phyloP scores from a whole-genome alignment of 2,113 vertebrate species.

The Channa maculata region DNA sequence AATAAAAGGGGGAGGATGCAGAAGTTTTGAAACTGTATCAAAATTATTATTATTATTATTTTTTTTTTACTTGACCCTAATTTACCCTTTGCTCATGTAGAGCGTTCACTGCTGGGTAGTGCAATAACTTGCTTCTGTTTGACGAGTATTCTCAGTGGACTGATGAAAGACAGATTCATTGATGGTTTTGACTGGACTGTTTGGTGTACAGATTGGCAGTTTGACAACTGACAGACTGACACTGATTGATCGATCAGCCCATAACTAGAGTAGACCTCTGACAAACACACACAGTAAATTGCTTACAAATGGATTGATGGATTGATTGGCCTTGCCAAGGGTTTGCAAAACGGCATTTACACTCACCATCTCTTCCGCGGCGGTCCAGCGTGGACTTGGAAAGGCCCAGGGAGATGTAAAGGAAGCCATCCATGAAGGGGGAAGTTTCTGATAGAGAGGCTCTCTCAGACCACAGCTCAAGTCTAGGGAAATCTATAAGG shows the following conservation, averaged over 20 bases:
- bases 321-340: constrained; percentile 42
- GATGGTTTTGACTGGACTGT: constrained; percentile 63
- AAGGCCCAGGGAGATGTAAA: constrained; percentile 87
- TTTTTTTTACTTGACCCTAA: constrained; percentile 11
- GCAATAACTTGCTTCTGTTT: constrained; percentile 32
- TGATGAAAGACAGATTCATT: constrained; percentile 60
- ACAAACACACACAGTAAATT: constrained; percentile 59
- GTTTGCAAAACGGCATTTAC: constrained; percentile 17
- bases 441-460: constrained; percentile 77
- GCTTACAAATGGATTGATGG: constrained; percentile 58
- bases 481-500: constrained; percentile 88
- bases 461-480: constrained; percentile 83
- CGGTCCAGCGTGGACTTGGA: constrained; percentile 86
- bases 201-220: constrained; percentile 57
- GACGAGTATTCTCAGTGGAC: constrained; percentile 51
- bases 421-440: constrained; percentile 92
- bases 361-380: constrained; percentile 90
- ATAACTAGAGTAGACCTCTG: constrained; percentile 67
- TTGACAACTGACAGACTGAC: constrained; percentile 71
- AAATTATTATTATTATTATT: neutral
- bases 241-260: constrained; percentile 70
- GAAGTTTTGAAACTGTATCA: constrained; percentile 10
- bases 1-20: constrained; percentile 44
- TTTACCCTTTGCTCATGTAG: constrained; percentile 2
- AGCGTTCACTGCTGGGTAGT: constrained; percentile 10